Evolutionary conservation across 2,113 vertebrate genomes (phyloP), one percentile per base, ranked within the genome.

Genomic region (Clarias batrachus): DNA sequence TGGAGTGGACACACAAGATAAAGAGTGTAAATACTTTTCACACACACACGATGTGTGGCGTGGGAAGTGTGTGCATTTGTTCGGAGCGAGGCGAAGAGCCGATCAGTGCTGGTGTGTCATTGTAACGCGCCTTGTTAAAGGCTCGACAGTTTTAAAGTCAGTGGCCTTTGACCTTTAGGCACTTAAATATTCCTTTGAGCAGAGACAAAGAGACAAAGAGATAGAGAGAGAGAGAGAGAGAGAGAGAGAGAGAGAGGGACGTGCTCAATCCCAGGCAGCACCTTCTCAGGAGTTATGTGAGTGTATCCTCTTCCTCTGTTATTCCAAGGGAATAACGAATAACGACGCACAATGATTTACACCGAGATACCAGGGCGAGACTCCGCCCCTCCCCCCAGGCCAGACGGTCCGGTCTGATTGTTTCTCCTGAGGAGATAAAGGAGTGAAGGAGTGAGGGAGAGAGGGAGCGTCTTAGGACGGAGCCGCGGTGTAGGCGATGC

Each of bases 1-100:
- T 76, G 92, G 92, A 94, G 93, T 94, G 94, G 93, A 90, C 95
- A 33, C 68, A 63, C 71, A 68, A n/a, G 16, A 62, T 78, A 81
- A 54, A 74, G n/a, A 13, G 81, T 74, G 84, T 80, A 81, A 78
- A 79, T 56, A 56, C 73, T 60, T 80, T 85, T 85, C 65, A 86
- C 4, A 57, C 62, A 17, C 66, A 74, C 71, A 74, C 71, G 23
- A n/a, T 68, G 59, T 83, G 80, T 66, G 12, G n/a, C 14, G 65
- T 2, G 82, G 81, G 87, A 87, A 73, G 33, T 14, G 70, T 73
- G 62, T 81, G 66, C 81, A 82, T 52, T 82, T 60, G 80, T 89
- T 80, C 2, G 7, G 37, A 82, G 84, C 54, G 17, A 60, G 56
- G 59, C 41, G 0, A 2, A 8, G 25, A 41, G 66, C 30, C 48